Conservation (phyloP, 2,113 vertebrate genomes). For the Helogale parvula region DNA sequence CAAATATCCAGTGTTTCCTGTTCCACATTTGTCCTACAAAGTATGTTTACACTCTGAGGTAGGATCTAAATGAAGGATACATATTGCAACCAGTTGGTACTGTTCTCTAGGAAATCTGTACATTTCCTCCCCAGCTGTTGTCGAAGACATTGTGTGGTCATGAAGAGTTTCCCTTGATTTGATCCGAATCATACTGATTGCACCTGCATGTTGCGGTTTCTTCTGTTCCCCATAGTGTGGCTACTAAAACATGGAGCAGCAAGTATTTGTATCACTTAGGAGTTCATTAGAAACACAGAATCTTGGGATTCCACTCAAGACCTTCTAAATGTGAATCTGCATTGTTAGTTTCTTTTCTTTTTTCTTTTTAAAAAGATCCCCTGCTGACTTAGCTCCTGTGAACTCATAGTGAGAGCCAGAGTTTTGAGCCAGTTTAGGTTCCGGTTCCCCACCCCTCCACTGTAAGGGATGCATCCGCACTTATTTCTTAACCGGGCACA, state of each 20-base stretch:
- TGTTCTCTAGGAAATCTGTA: not conserved
- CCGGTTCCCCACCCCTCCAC: too few species aligned
- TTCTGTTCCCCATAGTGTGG: not conserved
- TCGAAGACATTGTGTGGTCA: not conserved
- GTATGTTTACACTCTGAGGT: not conserved
- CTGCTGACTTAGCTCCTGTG: not conserved
- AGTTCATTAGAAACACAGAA: not conserved
- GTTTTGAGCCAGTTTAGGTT: not conserved
- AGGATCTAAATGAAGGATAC: not conserved
- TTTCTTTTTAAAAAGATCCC: not conserved
- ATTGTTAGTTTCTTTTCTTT: too few species aligned
- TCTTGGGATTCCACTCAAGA: not conserved
- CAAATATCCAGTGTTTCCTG: not conserved
- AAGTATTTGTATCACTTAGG: not conserved
- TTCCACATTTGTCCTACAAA: not conserved
- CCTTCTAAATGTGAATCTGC: not conserved
- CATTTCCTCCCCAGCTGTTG: not conserved
- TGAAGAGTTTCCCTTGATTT: not conserved
- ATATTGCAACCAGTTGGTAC: not conserved
- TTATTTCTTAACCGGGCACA: not conserved
- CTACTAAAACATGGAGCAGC: not conserved
- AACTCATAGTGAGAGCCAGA: not conserved
- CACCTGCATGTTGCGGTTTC: not conserved
- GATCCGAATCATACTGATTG: not conserved
- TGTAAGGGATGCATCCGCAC: not conserved